These are phyloP conservation scores for Smittia sp. DNA, from an alignment of 2,888 invertebrate species.

Conservation along the genomic window DNA sequence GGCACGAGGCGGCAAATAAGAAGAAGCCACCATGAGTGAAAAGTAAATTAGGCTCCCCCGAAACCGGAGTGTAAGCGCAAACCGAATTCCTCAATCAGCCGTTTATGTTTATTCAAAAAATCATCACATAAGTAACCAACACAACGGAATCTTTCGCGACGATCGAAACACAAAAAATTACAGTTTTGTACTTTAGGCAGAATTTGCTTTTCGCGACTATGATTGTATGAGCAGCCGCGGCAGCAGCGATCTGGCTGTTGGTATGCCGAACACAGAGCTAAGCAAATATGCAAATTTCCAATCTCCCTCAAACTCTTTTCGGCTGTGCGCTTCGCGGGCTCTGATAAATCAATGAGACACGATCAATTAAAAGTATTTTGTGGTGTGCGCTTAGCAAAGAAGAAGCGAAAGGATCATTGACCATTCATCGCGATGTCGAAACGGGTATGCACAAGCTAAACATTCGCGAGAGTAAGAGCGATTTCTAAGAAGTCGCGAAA, in stretches of 20 bases:
- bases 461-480: background rate
- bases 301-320: background rate
- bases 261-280: background rate
- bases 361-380: constrained; percentile 10
- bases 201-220: background rate
- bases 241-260: background rate
- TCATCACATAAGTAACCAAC: constrained; percentile 38
- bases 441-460: background rate
- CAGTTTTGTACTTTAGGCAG: background rate
- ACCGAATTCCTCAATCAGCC: constrained; percentile 26
- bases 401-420: constrained; percentile 11
- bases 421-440: background rate
- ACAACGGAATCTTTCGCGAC: background rate
- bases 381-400: background rate
- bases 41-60: constrained; percentile 22
- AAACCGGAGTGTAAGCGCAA: constrained; percentile 21
- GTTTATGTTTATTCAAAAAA: constrained; percentile 39
- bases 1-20: background rate
- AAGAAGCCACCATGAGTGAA: background rate
- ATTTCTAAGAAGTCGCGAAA: constrained; percentile 5
- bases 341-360: constrained; percentile 34
- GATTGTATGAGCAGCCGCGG: background rate
- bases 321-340: background rate
- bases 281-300: constrained; percentile 22
- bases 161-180: background rate